These are phyloP conservation scores for Monopterus albus DNA, from an alignment of 2,113 vertebrate species.

Conservation along the genomic window DNA sequence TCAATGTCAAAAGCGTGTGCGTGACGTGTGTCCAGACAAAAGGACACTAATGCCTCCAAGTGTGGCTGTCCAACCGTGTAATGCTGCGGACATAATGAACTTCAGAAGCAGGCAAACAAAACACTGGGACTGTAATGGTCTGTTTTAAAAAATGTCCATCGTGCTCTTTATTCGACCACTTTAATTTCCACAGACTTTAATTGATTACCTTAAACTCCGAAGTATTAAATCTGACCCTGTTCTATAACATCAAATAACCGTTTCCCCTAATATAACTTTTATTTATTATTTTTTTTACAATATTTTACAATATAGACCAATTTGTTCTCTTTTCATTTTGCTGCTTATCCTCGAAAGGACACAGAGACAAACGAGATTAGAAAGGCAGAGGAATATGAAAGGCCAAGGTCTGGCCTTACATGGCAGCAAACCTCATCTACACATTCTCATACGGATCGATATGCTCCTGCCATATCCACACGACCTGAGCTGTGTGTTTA, in stretches of 20 bases:
- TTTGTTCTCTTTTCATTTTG: constrained; percentile 5
- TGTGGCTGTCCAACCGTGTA: constrained; percentile 71
- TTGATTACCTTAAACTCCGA: background rate
- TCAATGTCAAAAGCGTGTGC: constrained; percentile 81
- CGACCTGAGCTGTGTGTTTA: constrained; percentile 70
- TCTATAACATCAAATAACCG: background rate
- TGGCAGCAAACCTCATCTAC: constrained; percentile 81
- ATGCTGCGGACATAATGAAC: constrained; percentile 52
- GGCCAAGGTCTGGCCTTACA: constrained; percentile 63
- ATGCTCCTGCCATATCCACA: constrained; percentile 77
- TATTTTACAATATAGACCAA: background rate
- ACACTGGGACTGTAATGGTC: too few species aligned
- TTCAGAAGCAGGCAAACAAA: constrained; percentile 36
- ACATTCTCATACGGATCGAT: constrained; percentile 87
- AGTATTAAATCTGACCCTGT: background rate
- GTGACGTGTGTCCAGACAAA: constrained; percentile 81
- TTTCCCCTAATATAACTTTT: too few species aligned
- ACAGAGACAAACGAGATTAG: constrained; percentile 12
- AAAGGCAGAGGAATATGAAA: constrained; percentile 33
- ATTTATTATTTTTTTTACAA: background rate
- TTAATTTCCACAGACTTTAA: background rate
- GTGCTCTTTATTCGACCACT: too few species aligned
- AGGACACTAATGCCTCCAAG: constrained; percentile 69
- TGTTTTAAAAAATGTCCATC: too few species aligned
- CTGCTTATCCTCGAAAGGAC: background rate